phyloP scores from a whole-genome alignment of 2,888 invertebrate species.

The Synergus umbraculus region DNA sequence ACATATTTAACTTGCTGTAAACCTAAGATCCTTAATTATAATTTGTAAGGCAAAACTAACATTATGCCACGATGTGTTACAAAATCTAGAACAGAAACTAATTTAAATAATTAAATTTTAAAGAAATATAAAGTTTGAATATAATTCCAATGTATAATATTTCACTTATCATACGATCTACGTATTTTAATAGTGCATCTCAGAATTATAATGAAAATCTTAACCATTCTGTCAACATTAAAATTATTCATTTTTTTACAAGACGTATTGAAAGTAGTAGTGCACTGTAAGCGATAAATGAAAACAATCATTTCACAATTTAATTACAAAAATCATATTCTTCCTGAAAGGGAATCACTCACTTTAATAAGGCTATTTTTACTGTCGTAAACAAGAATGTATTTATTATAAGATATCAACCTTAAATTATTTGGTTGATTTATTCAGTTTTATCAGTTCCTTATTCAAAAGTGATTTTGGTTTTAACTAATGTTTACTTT shows the following conservation, averaged over 20 bases:
- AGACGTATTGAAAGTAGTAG: background rate
- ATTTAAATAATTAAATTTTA: background rate
- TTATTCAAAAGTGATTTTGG: background rate
- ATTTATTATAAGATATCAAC: background rate
- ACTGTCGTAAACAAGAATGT: background rate
- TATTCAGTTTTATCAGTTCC: background rate
- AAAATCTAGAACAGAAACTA: background rate
- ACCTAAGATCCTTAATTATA: background rate
- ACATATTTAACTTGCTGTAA: background rate
- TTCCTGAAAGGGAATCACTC: background rate
- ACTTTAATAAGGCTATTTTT: background rate
- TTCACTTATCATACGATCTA: background rate
- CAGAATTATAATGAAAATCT: background rate
- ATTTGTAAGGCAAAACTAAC: background rate
- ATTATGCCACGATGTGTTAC: background rate
- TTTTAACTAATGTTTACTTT: background rate
- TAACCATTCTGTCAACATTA: background rate
- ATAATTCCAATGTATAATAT: background rate
- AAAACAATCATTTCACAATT: background rate
- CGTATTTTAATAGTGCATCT: background rate
- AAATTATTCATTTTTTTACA: background rate
- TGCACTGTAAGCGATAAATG: background rate
- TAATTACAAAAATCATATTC: background rate
- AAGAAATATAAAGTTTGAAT: background rate
- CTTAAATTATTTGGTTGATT: background rate